Conservation (phyloP, 2,797 vertebrate genomes). For the Brachyrhaphis roseni region DNA sequence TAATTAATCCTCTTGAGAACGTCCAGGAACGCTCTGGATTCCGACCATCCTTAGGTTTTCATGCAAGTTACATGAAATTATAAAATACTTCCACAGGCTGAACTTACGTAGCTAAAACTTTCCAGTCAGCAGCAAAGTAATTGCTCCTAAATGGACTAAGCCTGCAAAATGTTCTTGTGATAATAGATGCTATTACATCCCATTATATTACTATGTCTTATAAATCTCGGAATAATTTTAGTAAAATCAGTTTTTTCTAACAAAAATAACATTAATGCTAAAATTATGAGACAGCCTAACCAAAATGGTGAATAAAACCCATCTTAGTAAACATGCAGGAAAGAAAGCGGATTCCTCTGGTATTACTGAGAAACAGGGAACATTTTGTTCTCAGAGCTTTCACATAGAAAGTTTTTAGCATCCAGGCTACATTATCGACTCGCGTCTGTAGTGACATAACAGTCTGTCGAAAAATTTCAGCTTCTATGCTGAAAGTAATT, state of each 20-base stretch:
- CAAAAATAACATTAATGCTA: not conserved
- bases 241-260: not conserved
- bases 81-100: constrained; percentile 8
- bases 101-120: constrained; percentile 13
- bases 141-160: constrained; percentile 26
- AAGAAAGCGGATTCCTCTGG: not conserved
- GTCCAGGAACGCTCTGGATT: constrained; percentile 18
- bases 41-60: constrained; percentile 21
- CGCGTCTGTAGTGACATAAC: constrained; percentile 20
- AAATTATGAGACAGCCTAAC: not conserved
- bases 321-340: not conserved
- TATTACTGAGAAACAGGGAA: constrained; percentile 3
- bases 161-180: constrained; percentile 10
- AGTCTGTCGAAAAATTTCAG: not conserved
- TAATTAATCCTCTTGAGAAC: constrained; percentile 17
- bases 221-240: not conserved
- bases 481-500: not conserved
- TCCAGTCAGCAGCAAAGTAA: constrained; percentile 25
- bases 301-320: not conserved
- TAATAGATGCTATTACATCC: not conserved
- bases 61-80: constrained; percentile 21
- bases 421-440: constrained; percentile 2
- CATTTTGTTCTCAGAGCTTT: constrained; percentile 6
- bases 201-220: not conserved
- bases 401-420: constrained; percentile 8